Conservation (phyloP, 2,888 invertebrate genomes). For the Dimorphilus gyrociliatus region DNA sequence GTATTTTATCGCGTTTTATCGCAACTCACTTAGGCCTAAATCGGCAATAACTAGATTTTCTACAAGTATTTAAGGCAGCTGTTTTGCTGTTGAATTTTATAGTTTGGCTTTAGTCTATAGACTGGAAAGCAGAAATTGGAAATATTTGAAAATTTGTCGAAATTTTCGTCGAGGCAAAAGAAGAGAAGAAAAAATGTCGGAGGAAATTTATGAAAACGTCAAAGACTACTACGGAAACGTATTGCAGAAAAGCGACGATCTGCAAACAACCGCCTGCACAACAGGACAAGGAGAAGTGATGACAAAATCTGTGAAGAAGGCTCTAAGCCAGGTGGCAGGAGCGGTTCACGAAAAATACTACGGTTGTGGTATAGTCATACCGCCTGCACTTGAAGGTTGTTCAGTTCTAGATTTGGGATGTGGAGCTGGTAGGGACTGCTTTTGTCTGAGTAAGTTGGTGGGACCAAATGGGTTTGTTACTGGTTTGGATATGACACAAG, state of each 20-base stretch:
- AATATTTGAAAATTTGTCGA: too few relatives aligned
- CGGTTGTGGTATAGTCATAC: constrained; percentile 28
- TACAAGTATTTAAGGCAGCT: too few relatives aligned
- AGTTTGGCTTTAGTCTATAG: too few relatives aligned
- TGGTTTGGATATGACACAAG: constrained; percentile 31
- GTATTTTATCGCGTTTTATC: too few relatives aligned
- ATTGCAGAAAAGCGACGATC: constrained; percentile 13
- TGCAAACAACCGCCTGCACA: constrained; percentile 16
- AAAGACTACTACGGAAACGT: constrained; percentile 21
- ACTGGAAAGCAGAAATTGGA: too few relatives aligned
- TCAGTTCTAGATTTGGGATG: constrained; percentile 25
- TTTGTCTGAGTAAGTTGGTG: constrained; percentile 23
- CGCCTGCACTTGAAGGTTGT: constrained; percentile 19
- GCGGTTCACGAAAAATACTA: too few relatives aligned
- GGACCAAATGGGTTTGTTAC: constrained; percentile 21
- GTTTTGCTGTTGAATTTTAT: too few relatives aligned
- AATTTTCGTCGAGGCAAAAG: too few relatives aligned
- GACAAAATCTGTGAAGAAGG: constrained; percentile 11
- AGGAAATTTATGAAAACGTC: too few relatives aligned
- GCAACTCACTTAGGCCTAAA: too few relatives aligned
- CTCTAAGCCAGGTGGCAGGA: constrained; percentile 12
- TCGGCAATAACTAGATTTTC: too few relatives aligned
- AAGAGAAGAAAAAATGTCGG: too few relatives aligned
- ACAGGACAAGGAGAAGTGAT: constrained; percentile 6
- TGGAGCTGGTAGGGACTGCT: constrained; percentile 27